Conservation (phyloP, 2,797 vertebrate species). For the Hydrocynus forskahlii region DNA sequence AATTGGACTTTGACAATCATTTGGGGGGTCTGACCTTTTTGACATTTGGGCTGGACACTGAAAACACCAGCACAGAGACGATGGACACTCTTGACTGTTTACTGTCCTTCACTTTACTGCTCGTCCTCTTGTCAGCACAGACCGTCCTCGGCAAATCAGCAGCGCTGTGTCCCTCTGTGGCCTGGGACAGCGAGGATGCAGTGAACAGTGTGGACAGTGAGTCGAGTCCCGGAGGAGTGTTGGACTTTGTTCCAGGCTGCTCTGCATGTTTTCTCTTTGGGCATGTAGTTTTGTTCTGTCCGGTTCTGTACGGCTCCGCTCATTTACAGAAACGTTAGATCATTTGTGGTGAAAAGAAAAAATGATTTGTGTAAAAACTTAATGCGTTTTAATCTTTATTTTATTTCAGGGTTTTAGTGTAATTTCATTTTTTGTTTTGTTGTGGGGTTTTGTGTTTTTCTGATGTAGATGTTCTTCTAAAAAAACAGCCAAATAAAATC, state of each 20-base stretch:
- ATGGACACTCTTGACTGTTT: constrained; percentile 3
- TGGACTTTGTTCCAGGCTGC: too few species aligned
- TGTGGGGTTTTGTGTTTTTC: constrained; percentile 71
- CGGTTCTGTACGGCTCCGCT: constrained; percentile 13
- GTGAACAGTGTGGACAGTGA: constrained; percentile 24
- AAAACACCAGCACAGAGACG: not conserved
- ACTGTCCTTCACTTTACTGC: not conserved
- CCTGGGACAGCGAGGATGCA: too few species aligned
- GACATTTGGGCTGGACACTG: not conserved
- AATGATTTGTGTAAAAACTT: constrained; percentile 77
- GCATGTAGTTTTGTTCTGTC: constrained; percentile 64
- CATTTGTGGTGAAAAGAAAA: constrained; percentile 72
- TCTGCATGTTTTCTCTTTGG: constrained; percentile 70
- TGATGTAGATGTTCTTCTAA: constrained; percentile 88
- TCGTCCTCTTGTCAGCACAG: constrained; percentile 51
- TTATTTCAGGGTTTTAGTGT: constrained; percentile 71
- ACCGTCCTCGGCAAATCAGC: constrained; percentile 73
- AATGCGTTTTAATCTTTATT: constrained; percentile 74
- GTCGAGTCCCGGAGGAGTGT: too few species aligned
- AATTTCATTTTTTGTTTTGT: constrained; percentile 71
- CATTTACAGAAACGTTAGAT: constrained; percentile 48
- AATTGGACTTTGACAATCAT: constrained; percentile 19
- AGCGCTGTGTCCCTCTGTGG: too few species aligned
- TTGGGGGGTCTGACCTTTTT: not conserved
- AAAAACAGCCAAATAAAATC: constrained; percentile 98